phyloP scores from a whole-genome alignment of 2,113 vertebrate genomes.

The Axis porcinus region DNA sequence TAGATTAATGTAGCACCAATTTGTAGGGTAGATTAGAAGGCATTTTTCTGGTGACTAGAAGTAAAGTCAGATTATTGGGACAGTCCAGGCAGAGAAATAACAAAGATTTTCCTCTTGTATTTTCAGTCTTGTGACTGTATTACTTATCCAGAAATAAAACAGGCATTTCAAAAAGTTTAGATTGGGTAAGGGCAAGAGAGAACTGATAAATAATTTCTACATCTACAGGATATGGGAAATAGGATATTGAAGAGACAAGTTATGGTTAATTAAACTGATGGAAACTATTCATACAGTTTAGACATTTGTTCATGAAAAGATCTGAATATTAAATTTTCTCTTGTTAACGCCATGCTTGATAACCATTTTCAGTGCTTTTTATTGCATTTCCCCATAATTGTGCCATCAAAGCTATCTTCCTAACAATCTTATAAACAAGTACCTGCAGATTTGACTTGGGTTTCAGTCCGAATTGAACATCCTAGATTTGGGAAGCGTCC shows the following conservation, averaged over 20 bases:
- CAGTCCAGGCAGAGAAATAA: not conserved
- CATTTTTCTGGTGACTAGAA: not conserved
- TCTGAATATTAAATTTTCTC: not conserved
- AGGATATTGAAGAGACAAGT: not conserved
- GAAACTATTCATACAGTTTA: not conserved
- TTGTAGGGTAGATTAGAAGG: not conserved
- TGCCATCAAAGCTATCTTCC: not conserved
- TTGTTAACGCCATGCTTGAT: not conserved
- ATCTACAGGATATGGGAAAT: not conserved
- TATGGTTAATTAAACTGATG: not conserved
- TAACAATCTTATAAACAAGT: not conserved
- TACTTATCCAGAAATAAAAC: not conserved
- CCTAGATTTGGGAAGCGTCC: not conserved
- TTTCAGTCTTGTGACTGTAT: not conserved
- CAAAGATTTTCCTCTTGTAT: not conserved
- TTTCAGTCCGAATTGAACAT: constrained; percentile 29
- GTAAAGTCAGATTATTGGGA: not conserved
- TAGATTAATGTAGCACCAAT: not conserved
- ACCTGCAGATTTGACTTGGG: not conserved
- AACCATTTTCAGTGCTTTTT: constrained; percentile 16
- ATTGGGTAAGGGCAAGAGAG: not conserved
- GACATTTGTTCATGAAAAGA: not conserved
- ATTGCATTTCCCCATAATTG: not conserved
- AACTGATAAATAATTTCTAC: not conserved
- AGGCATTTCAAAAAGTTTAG: not conserved